A percentile compares a stretch with the other conserved stretches of the same genome.
Conservation (phyloP, 2,797 vertebrate genomes). For the Syngnathus acus region DNA sequence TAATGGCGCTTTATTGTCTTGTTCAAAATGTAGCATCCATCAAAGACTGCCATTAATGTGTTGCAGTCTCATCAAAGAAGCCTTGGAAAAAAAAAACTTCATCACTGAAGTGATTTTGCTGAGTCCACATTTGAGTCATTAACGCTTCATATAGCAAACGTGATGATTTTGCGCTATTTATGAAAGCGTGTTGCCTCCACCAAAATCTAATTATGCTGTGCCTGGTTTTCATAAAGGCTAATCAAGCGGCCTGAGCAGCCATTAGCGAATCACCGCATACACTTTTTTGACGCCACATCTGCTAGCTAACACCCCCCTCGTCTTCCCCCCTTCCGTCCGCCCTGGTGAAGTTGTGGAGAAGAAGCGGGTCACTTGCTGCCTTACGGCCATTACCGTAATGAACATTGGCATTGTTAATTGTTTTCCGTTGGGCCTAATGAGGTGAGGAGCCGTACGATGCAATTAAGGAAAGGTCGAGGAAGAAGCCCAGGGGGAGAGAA, state of each 20-base stretch:
- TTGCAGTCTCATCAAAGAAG: too few species aligned
- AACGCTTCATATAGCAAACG: too few species aligned
- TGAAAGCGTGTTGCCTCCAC: too few species aligned
- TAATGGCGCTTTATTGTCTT: neutral
- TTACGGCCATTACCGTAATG: conserved; percentile 72
- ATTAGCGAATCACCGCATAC: conserved; percentile 57
- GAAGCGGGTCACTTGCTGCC: conserved; percentile 65
- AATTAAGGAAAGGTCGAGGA: conserved; percentile 38
- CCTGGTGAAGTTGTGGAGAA: conserved; percentile 15
- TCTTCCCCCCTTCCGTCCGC: conserved; percentile 16
- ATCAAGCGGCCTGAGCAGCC: conserved; percentile 48
- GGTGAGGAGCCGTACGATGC: conserved; percentile 23
- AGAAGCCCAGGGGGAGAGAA: conserved; percentile 22
- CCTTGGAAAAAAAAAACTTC: neutral
- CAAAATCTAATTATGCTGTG: neutral
- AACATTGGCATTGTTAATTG: conserved; percentile 66
- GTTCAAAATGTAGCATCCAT: neutral
- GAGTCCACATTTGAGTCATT: too few species aligned
- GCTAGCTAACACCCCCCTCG: conserved; percentile 22
- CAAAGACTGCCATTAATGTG: neutral
- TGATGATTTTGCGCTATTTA: too few species aligned
- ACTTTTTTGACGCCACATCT: conserved; percentile 42
- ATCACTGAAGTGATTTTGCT: neutral
- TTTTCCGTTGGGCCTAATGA: conserved; percentile 59
- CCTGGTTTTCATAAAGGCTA: conserved; percentile 35